Conservation (phyloP, 2,888 invertebrate species). For the Cyclophora albipunctata region DNA sequence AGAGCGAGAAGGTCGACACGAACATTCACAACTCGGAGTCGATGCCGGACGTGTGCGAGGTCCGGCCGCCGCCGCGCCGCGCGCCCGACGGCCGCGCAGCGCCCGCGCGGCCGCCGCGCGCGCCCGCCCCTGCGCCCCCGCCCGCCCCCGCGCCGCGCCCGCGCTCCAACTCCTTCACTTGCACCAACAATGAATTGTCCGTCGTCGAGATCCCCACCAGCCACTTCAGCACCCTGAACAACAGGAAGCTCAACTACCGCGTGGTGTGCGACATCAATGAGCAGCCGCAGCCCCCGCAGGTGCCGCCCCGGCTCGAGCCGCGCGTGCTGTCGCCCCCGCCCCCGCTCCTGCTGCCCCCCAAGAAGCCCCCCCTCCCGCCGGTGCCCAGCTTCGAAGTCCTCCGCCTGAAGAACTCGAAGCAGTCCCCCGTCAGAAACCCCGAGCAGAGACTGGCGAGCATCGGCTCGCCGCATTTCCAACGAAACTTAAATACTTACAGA, state of each 20-base stretch:
- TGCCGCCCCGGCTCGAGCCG: slow-evolving; percentile 69
- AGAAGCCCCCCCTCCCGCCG: slow-evolving; percentile 83
- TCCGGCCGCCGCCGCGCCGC: slow-evolving; percentile 79
- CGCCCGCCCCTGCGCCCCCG: slow-evolving; percentile 78
- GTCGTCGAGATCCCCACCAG: slow-evolving; percentile 59
- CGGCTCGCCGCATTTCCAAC: slow-evolving; percentile 78
- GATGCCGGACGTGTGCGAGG: slow-evolving; percentile 64
- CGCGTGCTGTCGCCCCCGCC: slow-evolving; percentile 63
- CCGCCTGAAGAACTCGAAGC: slow-evolving; percentile 71
- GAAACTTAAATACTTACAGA: slow-evolving; percentile 74
- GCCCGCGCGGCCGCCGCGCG: slow-evolving; percentile 82
- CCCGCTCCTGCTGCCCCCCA: slow-evolving; percentile 77
- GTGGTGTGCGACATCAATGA: slow-evolving; percentile 66
- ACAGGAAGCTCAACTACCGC: slow-evolving; percentile 61
- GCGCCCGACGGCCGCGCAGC: slow-evolving; percentile 66
- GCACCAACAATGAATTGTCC: slow-evolving; percentile 57
- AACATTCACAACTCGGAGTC: slow-evolving; percentile 58
- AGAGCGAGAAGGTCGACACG: slow-evolving; percentile 51
- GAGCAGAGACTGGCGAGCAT: slow-evolving; percentile 76
- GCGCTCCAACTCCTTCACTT: slow-evolving; percentile 74
- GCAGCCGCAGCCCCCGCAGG: slow-evolving; percentile 60
- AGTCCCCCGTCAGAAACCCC: slow-evolving; percentile 56
- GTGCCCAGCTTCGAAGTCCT: slow-evolving; percentile 79
- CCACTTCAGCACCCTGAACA: slow-evolving; percentile 64
- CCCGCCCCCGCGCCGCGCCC: slow-evolving; percentile 70